A percentile compares a stretch with the other conserved stretches of the same genome.
Conservation (phyloP, 2,888 invertebrate genomes). For the Platycheirus albimanus region DNA sequence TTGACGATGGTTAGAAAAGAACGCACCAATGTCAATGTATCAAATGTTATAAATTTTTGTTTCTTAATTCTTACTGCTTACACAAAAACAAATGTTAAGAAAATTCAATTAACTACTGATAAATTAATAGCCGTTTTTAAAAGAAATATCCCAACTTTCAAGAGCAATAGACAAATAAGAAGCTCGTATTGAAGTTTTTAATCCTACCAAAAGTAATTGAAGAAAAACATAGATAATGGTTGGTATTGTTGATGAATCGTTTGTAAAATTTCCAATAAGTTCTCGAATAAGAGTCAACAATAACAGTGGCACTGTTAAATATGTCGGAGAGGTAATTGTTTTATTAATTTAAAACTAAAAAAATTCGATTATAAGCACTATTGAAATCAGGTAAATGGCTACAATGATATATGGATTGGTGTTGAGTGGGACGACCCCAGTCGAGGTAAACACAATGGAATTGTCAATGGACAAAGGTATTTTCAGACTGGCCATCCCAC, state of each 20-base stretch:
- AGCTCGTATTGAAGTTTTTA: conserved; percentile 5
- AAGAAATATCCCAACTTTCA: too few species aligned
- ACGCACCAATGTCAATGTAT: too few species aligned
- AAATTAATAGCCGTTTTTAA: too few species aligned
- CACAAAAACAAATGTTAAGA: too few species aligned
- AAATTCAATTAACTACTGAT: too few species aligned
- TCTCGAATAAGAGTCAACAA: conserved; percentile 80
- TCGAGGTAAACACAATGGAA: conserved; percentile 97
- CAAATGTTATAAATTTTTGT: too few species aligned
- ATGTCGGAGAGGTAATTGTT: conserved; percentile 87
- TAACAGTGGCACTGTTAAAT: conserved; percentile 87
- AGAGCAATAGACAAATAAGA: conserved; percentile 21
- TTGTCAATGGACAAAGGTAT: conserved; percentile 90
- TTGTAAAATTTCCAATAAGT: conserved; percentile 80
- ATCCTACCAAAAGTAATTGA: background rate
- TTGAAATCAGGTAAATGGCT: conserved; percentile 84
- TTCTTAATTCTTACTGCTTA: too few species aligned
- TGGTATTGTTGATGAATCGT: conserved; percentile 81
- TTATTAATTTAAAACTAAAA: background rate
- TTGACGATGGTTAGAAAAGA: too few species aligned
- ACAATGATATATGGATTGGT: conserved; percentile 92
- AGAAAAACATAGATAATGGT: conserved; percentile 78
- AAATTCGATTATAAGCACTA: background rate
- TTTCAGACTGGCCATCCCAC: conserved; percentile 90
- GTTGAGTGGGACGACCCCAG: conserved; percentile 97